Base-by-base conservation (phyloP, 1,140 invertebrate genomes). In the Cydia pomonella region DNA sequence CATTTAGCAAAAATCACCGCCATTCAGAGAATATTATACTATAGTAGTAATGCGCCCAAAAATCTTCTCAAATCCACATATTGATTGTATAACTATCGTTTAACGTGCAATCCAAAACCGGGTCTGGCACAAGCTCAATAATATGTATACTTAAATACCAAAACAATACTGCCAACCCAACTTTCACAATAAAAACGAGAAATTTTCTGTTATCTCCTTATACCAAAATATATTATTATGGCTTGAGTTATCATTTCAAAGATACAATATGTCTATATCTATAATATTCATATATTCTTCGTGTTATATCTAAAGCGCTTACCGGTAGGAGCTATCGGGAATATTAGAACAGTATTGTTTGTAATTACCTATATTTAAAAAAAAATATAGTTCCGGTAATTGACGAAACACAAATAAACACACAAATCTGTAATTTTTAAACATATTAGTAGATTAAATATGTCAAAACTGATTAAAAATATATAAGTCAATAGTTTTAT, bases 151-250 rank as follows among this genome's bases (percentile, higher is more conserved):
- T 69, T 69, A 18, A 79, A 80, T 59, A 59, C 53, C 59, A 29
- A 78, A 74, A 75, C 76, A 72, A 72, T 59, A 59, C 76, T 75
- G 81, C 83, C 82, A 77, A 88, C 83, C 87, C 84, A 87, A 86
- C 81, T 84, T 85, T 63, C 50, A 81, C 78, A 77, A 77, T 82
- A 84, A 66, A 82, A 82, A 87, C 86, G 86, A 90, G 85, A 77
- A 87, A 87, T 83, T 90, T 92, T 85, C 84, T 77, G 85, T 87
- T 85, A 76, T 80, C 81, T 89, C 81, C 91, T 90, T 91, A 91
- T 92, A 92, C 91, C 91, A 92, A 92, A 92, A 92, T 91, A 92
- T 91, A 91, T 92, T 91, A 91, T 92, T 92, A 92, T 92, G 91
- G 91, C 91, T 88, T 91, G 85, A 89, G 86, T 90, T 90, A 86